A percentile compares a stretch with the other conserved stretches of the same genome.
These are phyloP conservation scores for Anguilla megastoma DNA, from an alignment of 2,797 vertebrate species.

Conservation along the genomic window DNA sequence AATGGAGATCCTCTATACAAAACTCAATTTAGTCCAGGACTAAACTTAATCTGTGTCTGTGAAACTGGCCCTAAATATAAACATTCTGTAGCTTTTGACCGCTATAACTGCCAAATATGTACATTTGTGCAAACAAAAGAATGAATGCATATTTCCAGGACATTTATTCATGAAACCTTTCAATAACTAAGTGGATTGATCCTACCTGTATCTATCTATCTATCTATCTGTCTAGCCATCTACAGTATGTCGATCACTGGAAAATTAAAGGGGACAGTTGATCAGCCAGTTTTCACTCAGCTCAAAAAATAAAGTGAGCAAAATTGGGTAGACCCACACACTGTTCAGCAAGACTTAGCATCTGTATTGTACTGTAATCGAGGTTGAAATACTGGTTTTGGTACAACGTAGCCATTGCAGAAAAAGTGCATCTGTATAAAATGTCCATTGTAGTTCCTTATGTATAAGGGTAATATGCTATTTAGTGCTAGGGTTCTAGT, in stretches of 20 bases:
- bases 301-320: background rate
- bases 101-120: background rate
- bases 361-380: background rate
- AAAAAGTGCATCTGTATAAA: background rate
- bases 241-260: background rate
- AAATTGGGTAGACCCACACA: background rate
- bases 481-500: background rate
- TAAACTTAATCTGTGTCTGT: no score
- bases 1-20: no score
- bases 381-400: background rate
- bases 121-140: background rate
- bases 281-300: background rate
- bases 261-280: background rate
- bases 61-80: background rate
- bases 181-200: background rate
- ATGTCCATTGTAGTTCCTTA: background rate
- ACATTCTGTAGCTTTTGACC: background rate
- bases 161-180: background rate
- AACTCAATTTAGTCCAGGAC: no score
- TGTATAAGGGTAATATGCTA: background rate
- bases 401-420: background rate
- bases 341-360: background rate
- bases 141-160: background rate
- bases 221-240: background rate
- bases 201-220: no score